Percentiles rank a stretch among this genome's conserved stretches.
phyloP scores from a whole-genome alignment of 2,888 invertebrate species.

The Leucophenga montana region DNA sequence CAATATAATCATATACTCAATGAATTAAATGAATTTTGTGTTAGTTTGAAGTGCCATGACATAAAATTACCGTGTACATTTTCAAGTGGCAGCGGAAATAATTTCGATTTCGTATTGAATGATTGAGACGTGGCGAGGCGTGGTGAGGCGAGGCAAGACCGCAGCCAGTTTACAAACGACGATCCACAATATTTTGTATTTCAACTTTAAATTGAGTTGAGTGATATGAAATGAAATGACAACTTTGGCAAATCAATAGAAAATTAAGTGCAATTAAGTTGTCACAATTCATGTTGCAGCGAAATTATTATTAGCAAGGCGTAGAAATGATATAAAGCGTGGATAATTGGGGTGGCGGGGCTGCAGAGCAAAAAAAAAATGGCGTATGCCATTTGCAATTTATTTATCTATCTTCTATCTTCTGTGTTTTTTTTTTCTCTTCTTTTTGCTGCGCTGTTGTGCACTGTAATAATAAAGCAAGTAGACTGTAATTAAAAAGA shows the following conservation, averaged over 20 bases:
- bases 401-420: conserved; percentile 1
- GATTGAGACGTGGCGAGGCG: background rate
- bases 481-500: conserved; percentile 24
- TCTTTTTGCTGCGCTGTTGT: no score
- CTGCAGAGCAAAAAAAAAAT: background rate
- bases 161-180: no score
- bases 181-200: no score
- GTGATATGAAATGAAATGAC: conserved; percentile 12
- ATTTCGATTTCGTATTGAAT: conserved; percentile 3
- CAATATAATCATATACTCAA: background rate
- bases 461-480: conserved; percentile 18
- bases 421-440: no score
- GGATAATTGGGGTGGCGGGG: no score
- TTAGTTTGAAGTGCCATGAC: conserved; percentile 59
- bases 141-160: background rate
- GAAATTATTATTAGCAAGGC: background rate
- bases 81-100: conserved; percentile 26
- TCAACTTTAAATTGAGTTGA: no score
- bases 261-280: conserved; percentile 24
- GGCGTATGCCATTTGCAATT: conserved; percentile 16
- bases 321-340: no score
- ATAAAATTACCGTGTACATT: conserved; percentile 53
- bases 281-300: conserved; percentile 6
- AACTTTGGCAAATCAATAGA: conserved; percentile 23
- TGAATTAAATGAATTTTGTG: conserved; percentile 16